These are phyloP conservation scores for Porites cylindrica DNA, from an alignment of 92 coral and sea anemone species.

Conservation along the genomic window DNA sequence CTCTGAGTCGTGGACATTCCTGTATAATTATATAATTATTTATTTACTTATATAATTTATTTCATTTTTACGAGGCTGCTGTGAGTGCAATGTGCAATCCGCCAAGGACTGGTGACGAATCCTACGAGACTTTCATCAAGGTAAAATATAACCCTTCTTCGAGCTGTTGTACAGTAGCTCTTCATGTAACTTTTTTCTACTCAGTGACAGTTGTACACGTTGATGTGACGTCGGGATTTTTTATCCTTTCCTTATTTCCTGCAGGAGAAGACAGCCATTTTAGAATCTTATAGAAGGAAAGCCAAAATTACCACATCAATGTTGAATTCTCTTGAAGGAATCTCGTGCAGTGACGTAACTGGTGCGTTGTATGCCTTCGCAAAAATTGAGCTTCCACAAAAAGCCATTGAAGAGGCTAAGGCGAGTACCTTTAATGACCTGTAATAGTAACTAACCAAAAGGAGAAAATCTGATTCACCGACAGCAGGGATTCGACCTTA, in stretches of 20 bases:
- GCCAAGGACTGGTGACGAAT: conserved; percentile 93
- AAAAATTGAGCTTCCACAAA: conserved; percentile 74
- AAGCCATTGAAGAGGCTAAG: conserved; percentile 82
- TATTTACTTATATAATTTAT: background rate
- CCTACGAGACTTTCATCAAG: conserved; percentile 82
- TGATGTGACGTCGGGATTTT: background rate
- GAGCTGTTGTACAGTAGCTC: too few species aligned
- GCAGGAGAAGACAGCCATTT: conserved; percentile 80
- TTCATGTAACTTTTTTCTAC: too few species aligned
- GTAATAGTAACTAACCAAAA: too few species aligned
- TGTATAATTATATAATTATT: background rate
- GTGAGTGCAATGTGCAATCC: conserved; percentile 80
- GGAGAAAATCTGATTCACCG: too few species aligned
- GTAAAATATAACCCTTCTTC: conserved; percentile 25
- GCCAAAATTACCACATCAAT: conserved; percentile 72
- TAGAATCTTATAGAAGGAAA: conserved; percentile 72
- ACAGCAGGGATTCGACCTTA: too few species aligned
- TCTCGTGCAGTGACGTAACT: conserved; percentile 76
- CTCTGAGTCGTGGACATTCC: too few species aligned
- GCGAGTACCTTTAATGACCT: conserved; percentile 16
- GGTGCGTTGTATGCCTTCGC: conserved; percentile 92
- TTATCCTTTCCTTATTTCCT: background rate
- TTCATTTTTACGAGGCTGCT: conserved; percentile 58
- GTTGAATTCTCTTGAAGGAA: conserved; percentile 80
- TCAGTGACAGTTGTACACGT: too few species aligned